Base-by-base conservation (phyloP, 1,140 invertebrate species). In the Megathymus violae region DNA sequence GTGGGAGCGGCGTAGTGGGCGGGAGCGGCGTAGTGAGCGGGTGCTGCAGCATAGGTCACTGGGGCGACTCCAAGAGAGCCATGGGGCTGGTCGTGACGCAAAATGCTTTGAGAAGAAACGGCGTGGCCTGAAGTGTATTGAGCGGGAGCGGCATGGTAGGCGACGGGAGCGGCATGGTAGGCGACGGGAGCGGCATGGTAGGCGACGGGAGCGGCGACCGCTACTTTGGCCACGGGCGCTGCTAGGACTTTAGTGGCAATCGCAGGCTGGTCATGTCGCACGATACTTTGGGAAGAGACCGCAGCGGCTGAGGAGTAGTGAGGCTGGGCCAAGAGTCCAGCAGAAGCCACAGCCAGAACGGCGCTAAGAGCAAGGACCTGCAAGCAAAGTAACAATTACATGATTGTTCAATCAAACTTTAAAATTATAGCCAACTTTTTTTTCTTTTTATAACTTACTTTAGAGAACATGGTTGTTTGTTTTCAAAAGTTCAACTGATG, bases 271-370 rank as follows among this genome's bases (percentile, higher is more conserved):
- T 81, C 76, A 41, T 81, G 74, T 22, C 76, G 76, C 3, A 80
- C 76, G 65, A 87, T 85, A 71, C 72, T 85, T 62, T 84, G 81
- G 13, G 82, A 87, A 6, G 80, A 82, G 9, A 85, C 80, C 1
- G 83, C 80, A 3, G 51, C 78, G 1, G 78, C 79, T 10, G 76
- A 48, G 1, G 81, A 80, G 66, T 82, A 84, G 46, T 84, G 81
- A n/a, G 66, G 70, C 9, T 67, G 71, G 1, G 65, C 48, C 46
- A 85, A 40, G 22, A 84, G 71, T 1, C 71, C 74, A 13, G 70
- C 70, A 5, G 63, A 46, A 5, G 70, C 60, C 6, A 68, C 67
- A 9, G 68, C 74, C 62, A 73, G 11, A 1, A 68, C 38, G 11
- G 71, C 71, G 51, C 63, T 68, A 2, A 74, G 51, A 7, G 43